Evolutionary conservation across 2,113 vertebrate species (phyloP).

Genomic region (Gobio gobio): DNA sequence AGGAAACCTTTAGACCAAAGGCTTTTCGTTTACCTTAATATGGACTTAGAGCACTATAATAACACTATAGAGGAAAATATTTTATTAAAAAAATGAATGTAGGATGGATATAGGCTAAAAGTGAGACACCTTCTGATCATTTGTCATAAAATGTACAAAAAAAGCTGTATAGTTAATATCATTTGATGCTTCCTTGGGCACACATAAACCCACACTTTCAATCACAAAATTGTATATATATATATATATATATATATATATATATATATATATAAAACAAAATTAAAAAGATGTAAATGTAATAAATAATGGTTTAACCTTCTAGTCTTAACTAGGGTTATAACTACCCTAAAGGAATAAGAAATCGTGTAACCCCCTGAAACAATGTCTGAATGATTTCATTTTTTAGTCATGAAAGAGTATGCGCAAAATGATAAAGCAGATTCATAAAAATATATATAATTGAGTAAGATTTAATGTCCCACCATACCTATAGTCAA

Average conservation of each 20-base stretch:
- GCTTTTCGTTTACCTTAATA: not conserved
- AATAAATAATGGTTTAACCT: not conserved
- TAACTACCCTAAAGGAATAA: too few species aligned
- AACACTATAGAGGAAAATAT: not conserved
- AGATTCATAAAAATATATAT: too few species aligned
- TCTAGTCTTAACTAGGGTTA: not conserved
- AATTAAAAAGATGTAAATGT: not conserved
- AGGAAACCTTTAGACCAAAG: slow-evolving; percentile 1
- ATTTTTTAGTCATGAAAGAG: not conserved
- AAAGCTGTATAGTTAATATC: not conserved
- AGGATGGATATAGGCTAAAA: not conserved
- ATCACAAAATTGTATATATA: not conserved
- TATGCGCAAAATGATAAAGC: not conserved
- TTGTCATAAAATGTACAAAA: not conserved
- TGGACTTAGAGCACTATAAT: not conserved
- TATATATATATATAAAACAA: not conserved
- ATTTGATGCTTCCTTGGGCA: not conserved
- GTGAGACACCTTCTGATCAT: not conserved
- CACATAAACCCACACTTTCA: not conserved
- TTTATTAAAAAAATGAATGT: too few species aligned
- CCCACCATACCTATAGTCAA: not conserved
- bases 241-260: too few species aligned
- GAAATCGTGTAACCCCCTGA: not conserved
- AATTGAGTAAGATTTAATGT: not conserved
- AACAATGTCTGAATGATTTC: too few species aligned